Evolutionary conservation across 2,113 vertebrate species (phyloP).

Genomic region (Acrocephalus arundinaceus): DNA sequence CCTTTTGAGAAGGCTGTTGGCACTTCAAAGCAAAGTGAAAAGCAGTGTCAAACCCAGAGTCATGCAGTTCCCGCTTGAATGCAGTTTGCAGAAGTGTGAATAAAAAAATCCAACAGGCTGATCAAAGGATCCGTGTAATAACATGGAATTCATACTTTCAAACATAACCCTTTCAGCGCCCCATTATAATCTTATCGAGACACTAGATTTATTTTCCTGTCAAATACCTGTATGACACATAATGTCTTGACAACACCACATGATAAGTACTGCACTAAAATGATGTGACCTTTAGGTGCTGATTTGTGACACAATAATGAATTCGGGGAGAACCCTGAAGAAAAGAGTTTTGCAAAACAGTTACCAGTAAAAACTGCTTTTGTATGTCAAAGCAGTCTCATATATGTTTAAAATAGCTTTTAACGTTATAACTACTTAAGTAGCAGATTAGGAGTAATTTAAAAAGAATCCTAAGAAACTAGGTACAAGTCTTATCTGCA

Average conservation of each 20-base stretch:
- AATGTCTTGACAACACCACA: background rate
- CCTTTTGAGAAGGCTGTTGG: background rate
- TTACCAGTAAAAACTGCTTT: background rate
- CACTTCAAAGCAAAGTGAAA: conserved; percentile 35
- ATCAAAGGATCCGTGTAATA: conserved; percentile 16
- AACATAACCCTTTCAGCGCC: background rate
- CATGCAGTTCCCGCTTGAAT: background rate
- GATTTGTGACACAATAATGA: background rate
- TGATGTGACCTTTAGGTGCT: background rate
- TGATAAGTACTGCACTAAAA: background rate
- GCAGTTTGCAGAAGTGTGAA: background rate
- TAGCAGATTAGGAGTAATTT: background rate
- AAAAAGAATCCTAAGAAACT: background rate
- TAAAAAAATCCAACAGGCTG: background rate
- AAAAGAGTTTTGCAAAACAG: background rate
- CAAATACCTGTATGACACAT: background rate
- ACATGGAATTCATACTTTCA: background rate
- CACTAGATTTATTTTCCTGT: background rate
- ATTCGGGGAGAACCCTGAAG: background rate
- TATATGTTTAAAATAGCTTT: background rate
- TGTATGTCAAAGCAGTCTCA: background rate
- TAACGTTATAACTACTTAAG: background rate
- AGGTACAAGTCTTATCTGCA: background rate
- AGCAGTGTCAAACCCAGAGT: background rate
- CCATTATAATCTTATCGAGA: background rate